Evolutionary conservation across 92 coral and sea anemone species (phyloP), one percentile per base, ranked within the genome.

Genomic region (Palythoa heliodiscus): DNA sequence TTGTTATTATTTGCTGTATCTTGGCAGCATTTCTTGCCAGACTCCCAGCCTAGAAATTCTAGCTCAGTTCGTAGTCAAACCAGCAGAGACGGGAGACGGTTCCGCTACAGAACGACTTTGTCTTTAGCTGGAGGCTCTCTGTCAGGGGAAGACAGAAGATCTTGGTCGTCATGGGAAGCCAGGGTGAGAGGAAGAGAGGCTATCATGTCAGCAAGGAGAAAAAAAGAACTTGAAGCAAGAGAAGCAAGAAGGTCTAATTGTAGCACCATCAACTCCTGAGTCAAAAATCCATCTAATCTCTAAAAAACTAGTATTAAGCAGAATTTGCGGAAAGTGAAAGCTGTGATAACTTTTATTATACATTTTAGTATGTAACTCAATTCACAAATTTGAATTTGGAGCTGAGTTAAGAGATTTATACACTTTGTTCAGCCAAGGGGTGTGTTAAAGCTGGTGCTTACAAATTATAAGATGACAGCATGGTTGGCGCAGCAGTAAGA

Each of bases 51-150:
- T 24, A 48, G 47, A 3, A 22, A 39, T 17, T 54, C 54, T 52
- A 64, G 35, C 39, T 64, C 82, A 58, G 5, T 70, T 47, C 78
- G 12, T 25, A 71, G 29, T n/a, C 70, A 37, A 20, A 19, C 37
- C 19, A 75, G 75, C 37, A 73, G 64, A 86, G 92, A 88, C 48
- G 84, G 77, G 16, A 94, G 98, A 58, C 89, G 97, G 58, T 92
- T 96, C 63, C 94, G 95, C 64, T 93, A 94, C 80, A 87, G 96
- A 67, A 94, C 98, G 2, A 94, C 99, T 1, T 29, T 29, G 35
- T 29, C 35, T 29, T 2, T 79, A 48, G 57, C 87, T 24, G 91
- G 86, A 7, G 89, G 89, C 4, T 13, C 75, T 14, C 74, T 12
- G 19, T 24, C 52, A 53, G 19, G 84, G 17, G 13, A 38, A 10